A percentile compares a stretch with the other conserved stretches of the same genome.
Conservation (phyloP, 2,888 invertebrate genomes). For the Allacma fusca region DNA sequence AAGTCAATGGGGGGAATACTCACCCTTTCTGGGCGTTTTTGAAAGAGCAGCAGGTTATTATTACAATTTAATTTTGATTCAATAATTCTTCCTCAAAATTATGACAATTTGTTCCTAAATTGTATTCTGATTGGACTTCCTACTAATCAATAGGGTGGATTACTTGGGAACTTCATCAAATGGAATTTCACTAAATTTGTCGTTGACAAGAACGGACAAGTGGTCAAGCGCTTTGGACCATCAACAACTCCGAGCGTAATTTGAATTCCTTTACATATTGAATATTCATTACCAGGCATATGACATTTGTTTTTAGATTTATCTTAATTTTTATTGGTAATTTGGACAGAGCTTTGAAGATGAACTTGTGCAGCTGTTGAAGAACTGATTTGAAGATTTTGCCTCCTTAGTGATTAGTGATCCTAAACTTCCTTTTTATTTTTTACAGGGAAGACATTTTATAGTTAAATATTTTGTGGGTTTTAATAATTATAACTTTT, state of each 20-base stretch:
- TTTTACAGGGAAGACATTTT: too few relatives aligned
- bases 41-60: conserved; percentile 53
- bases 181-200: conserved; percentile 93
- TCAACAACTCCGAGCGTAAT: conserved; percentile 66
- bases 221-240: conserved; percentile 74
- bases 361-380: too few relatives aligned
- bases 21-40: conserved; percentile 71
- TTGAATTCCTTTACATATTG: background rate
- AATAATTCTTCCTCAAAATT: background rate
- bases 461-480: too few relatives aligned
- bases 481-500: too few relatives aligned
- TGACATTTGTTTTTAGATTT: too few relatives aligned
- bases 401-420: too few relatives aligned
- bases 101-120: too few relatives aligned
- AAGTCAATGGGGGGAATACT: conserved; percentile 76
- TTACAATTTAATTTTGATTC: background rate
- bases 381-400: too few relatives aligned
- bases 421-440: too few relatives aligned
- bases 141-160: conserved; percentile 47
- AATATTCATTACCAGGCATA: too few relatives aligned
- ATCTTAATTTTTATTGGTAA: too few relatives aligned
- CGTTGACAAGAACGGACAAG: conserved; percentile 76
- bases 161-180: conserved; percentile 73
- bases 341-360: too few relatives aligned
- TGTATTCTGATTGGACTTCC: background rate